phyloP scores from a whole-genome alignment of 2,888 invertebrate species.

The Smittia sp. region DNA sequence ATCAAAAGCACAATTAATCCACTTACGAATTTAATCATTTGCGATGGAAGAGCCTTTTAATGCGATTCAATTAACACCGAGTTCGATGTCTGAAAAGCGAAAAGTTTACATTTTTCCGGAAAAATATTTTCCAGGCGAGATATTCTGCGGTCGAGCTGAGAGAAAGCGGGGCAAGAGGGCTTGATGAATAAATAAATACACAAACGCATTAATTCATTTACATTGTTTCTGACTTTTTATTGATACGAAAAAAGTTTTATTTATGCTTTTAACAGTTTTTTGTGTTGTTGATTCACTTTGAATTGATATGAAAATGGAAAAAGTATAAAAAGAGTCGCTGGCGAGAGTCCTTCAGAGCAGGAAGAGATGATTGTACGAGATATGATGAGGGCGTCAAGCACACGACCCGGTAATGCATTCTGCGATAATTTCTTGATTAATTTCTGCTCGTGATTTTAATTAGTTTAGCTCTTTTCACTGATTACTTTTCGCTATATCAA shows the following conservation, averaged over 20 bases:
- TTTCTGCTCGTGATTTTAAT: slow-evolving; percentile 1
- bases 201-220: slow-evolving; percentile 13
- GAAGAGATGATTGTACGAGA: slow-evolving; percentile 20
- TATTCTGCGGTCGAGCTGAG: neutral
- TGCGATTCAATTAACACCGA: slow-evolving; percentile 3
- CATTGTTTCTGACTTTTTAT: slow-evolving; percentile 29
- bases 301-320: slow-evolving; percentile 27
- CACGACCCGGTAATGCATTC: neutral
- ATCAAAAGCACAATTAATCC: slow-evolving; percentile 6
- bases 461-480: neutral
- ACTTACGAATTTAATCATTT: slow-evolving; percentile 9
- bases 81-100: neutral
- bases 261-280: slow-evolving; percentile 13
- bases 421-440: slow-evolving; percentile 1
- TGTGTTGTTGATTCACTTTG: neutral
- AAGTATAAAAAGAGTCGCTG: neutral
- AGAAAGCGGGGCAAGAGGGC: neutral
- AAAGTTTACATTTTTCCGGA: neutral
- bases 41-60: neutral
- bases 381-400: slow-evolving; percentile 2
- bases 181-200: neutral
- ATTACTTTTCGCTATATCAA: slow-evolving; percentile 5
- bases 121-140: neutral
- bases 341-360: neutral
- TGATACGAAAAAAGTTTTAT: slow-evolving; percentile 2